Evolutionary conservation across 1,140 invertebrate genomes (phyloP), one percentile per base, ranked within the genome.

Genomic region (Helicoverpa zea): DNA sequence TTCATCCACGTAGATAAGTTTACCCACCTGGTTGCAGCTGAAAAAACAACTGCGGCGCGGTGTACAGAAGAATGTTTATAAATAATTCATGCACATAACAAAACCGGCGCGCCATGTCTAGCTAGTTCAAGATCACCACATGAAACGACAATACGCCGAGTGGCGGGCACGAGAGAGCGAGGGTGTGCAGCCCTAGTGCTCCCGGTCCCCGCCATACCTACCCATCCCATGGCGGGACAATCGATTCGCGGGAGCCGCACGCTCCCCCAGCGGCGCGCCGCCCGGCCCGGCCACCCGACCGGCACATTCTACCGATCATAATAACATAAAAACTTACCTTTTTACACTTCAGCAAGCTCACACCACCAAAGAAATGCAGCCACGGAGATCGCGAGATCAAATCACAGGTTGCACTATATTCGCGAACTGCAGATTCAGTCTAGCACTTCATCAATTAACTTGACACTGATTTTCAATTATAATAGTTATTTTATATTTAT

Each of bases 261-360:
- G 85, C 92, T 90, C 87, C 90, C 91, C 90, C 63, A 70, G 56
- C 88, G 86, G 79, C 83, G 85, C 86, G 84, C 85, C 78, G 43
- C 79, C 54, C 70, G 51, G 63, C 75, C 80, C 81, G 84, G 82
- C 82, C 83, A 83, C 81, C 87, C 84, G 81, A 70, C 84, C 83
- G 85, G 86, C 86, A 86, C 86, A 86, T 81, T 89, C 85, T 87
- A 85, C 83, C 80, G 82, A 88, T 43, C 35, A 43, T 88, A 88
- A 85, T 81, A 84, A 86, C 81, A 85, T 81, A 92, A 92, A 90
- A 92, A 94, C 92, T 92, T 85, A 94, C 92, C 92, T 92, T 85
- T 91, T 91, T 82, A 90, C 92, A 92, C 91, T 87, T 88, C 87
- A 91, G 86, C 88, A 83, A 87, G 81, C 83, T 85, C 87, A 88